These are phyloP conservation scores for Nesogale talazaci DNA, from an alignment of 2,113 vertebrate species.

Conservation along the genomic window DNA sequence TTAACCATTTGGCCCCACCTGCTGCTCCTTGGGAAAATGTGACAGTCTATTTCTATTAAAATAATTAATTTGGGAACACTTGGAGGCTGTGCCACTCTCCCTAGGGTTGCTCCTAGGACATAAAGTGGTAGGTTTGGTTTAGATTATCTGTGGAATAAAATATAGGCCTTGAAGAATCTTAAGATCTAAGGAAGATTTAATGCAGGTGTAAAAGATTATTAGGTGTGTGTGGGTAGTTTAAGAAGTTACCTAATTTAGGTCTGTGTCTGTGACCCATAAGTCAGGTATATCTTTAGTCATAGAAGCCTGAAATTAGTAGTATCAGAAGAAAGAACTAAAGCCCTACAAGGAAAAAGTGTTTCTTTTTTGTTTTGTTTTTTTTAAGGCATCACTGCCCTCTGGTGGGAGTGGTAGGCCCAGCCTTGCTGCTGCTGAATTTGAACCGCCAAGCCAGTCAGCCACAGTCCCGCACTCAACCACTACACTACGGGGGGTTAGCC, in stretches of 20 bases:
- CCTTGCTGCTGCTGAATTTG: too few relatives aligned
- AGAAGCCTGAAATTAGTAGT: neutral
- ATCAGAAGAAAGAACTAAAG: neutral
- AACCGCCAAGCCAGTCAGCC: too few relatives aligned
- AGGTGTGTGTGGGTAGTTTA: neutral
- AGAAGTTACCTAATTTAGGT: neutral
- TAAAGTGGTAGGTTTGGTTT: neutral
- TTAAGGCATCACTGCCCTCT: too few relatives aligned
- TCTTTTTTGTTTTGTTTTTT: too few relatives aligned
- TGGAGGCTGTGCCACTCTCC: too few relatives aligned
- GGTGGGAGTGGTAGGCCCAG: too few relatives aligned
- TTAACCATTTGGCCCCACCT: too few relatives aligned
- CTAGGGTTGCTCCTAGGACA: too few relatives aligned
- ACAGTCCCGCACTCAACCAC: too few relatives aligned
- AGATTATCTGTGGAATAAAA: constrained; percentile 14
- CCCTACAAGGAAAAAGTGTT: neutral
- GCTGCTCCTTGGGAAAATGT: neutral
- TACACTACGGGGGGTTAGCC: too few relatives aligned
- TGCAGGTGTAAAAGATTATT: neutral
- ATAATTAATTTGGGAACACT: too few relatives aligned
- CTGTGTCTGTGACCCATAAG: neutral
- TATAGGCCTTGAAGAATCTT: constrained; percentile 24
- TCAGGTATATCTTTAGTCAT: neutral
- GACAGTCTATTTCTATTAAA: too few relatives aligned
- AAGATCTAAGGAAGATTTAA: neutral